Evolutionary conservation across 2,888 invertebrate genomes (phyloP), one percentile per base, ranked within the genome.

Genomic region (Micropterix aruncella): DNA sequence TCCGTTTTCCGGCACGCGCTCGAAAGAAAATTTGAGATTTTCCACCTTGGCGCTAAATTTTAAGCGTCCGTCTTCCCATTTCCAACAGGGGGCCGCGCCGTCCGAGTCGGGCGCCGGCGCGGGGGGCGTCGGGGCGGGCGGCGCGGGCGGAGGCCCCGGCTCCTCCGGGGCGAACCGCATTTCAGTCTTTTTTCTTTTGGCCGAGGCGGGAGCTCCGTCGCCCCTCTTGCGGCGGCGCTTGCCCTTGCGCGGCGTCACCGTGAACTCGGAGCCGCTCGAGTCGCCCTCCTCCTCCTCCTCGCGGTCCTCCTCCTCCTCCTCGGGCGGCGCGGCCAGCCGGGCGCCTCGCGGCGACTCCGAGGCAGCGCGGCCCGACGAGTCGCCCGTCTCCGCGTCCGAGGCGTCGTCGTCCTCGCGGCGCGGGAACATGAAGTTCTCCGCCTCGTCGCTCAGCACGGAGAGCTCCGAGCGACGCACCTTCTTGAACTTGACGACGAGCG

Each of bases 381-480:
- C 77, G 48, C 76, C 77, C 1, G 77, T 77, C 3, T 73, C 74
- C 1, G 70, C 70, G 9, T 70, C 70, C 16, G 73, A 74, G 45
- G 66, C 69, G 1, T 64, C 60, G 0, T 70, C 68, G 46, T 79
- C 79, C 15, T 79, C 77, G 37, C 77, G 72, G 52, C 76, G 79
- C 0, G 87, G 83, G 57, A 90, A 90, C 77, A 90, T 80, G 57
- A 90, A 90, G 53, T 83, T 88, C 54, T 88, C 88, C 0, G 90
- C 90, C 59, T 90, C 89, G 53, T 87, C 85, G 55, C 86, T 88
- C 41, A 90, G 61, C 42, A 81, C 74, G 1, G 80, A 78, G 42
- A 89, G 57, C 59, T 88, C 86, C 0, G 85, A 80, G 42, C 77
- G 75, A 3, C 86, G 69, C 15, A 86, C 77, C 50, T 84, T 82